These are phyloP conservation scores for Cyclopterus lumpus DNA, from an alignment of 2,797 vertebrate species.

Conservation along the genomic window DNA sequence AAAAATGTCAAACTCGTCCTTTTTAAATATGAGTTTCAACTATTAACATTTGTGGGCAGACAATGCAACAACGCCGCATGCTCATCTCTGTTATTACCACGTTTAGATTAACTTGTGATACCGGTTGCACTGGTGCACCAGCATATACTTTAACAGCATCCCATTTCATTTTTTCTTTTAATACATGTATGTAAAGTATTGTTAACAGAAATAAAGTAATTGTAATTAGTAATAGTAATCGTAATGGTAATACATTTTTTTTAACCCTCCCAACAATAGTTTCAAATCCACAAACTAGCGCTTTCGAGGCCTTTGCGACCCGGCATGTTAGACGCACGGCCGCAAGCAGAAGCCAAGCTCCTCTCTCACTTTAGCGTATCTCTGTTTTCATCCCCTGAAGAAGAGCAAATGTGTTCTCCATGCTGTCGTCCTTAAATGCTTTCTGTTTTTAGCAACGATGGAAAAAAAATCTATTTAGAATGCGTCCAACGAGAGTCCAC, in stretches of 20 bases:
- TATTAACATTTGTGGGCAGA: no score
- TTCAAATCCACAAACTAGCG: neutral
- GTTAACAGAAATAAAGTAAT: no score
- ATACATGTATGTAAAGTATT: no score
- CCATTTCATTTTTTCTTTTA: no score
- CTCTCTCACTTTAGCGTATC: constrained; percentile 10
- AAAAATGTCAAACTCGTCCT: no score
- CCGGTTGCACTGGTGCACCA: no score
- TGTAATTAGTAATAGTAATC: no score
- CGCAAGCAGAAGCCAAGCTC: neutral
- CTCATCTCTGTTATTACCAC: no score
- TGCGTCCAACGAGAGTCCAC: constrained; percentile 47
- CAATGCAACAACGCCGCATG: no score
- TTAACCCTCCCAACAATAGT: neutral
- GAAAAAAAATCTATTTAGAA: constrained; percentile 68
- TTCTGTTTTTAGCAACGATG: constrained; percentile 50
- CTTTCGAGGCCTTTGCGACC: neutral
- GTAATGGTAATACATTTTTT: neutral
- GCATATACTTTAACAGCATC: no score
- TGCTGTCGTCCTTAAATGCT: constrained; percentile 49
- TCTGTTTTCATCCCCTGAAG: constrained; percentile 34
- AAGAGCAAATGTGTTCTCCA: constrained; percentile 31
- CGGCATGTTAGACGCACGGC: neutral
- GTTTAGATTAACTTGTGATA: no score
- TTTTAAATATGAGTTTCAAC: no score